Evolutionary conservation across 2,797 vertebrate species (phyloP).

Genomic region (Eulemur coronatus): DNA sequence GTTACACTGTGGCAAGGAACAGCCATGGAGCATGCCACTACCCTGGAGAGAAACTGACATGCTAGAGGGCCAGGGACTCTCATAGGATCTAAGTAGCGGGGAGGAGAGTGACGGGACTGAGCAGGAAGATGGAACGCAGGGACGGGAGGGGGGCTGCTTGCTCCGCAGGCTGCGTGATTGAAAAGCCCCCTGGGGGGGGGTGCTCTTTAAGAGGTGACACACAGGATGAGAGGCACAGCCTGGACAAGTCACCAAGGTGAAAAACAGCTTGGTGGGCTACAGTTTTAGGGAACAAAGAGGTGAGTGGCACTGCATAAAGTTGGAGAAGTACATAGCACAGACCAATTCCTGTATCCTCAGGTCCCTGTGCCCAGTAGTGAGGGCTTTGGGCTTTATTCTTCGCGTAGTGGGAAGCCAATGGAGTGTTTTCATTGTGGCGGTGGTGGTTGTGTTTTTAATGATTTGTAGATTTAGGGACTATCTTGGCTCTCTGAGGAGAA

Average conservation of each 20-base stretch:
- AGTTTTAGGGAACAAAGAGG: background rate
- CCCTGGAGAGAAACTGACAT: background rate
- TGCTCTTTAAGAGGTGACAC: background rate
- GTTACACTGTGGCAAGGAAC: background rate
- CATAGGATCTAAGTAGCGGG: no score
- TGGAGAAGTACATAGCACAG: background rate
- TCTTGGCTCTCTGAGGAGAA: background rate
- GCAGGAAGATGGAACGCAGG: no score
- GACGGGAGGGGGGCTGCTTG: fast-evolving
- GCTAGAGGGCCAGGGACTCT: no score
- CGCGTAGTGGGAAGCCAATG: background rate
- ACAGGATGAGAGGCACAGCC: no score
- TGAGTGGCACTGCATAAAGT: fast-evolving
- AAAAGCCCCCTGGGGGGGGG: background rate
- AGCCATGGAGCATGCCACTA: fast-evolving
- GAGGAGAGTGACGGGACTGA: fast-evolving
- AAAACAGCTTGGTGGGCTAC: background rate
- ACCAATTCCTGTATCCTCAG: background rate
- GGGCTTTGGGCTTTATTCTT: background rate
- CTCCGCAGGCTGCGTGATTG: no score
- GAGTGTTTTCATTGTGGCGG: background rate
- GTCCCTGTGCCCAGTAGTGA: background rate
- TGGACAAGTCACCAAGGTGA: no score
- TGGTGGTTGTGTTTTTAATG: background rate
- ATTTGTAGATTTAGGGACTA: background rate